These are phyloP conservation scores for Todiramphus chloris DNA, from an alignment of 2,113 vertebrate genomes.

Conservation along the genomic window DNA sequence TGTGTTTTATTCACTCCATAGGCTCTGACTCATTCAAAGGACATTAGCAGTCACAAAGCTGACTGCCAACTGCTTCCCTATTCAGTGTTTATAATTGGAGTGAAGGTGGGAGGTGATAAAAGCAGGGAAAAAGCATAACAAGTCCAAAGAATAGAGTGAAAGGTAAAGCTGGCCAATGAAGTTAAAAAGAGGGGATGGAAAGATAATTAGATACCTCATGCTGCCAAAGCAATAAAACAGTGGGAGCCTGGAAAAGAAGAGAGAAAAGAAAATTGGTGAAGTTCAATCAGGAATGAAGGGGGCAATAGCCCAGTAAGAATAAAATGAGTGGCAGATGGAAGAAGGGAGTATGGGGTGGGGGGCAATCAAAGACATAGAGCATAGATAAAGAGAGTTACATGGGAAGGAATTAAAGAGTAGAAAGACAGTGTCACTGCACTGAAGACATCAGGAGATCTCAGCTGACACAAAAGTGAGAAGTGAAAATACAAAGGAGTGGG, in stretches of 20 bases:
- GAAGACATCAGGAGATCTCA: background rate
- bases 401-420: background rate
- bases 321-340: conserved; percentile 18
- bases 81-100: conserved; percentile 9
- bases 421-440: background rate
- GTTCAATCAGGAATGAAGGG: background rate
- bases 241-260: background rate
- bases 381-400: background rate
- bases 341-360: background rate
- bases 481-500: background rate
- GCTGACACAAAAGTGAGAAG: background rate
- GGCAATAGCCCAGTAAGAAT: background rate
- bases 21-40: conserved; percentile 24
- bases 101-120: conserved; percentile 8
- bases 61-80: background rate
- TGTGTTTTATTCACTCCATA: background rate
- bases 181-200: background rate
- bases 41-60: background rate
- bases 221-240: conserved; percentile 40
- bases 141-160: background rate
- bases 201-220: conserved; percentile 6
- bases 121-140: background rate
- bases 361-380: background rate
- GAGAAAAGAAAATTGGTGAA: background rate
- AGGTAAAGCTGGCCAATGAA: conserved; percentile 16